Percentiles rank a stretch among this genome's conserved stretches.
These are phyloP conservation scores for Nephrotoma appendiculata DNA, from an alignment of 2,888 invertebrate species.

Conservation along the genomic window DNA sequence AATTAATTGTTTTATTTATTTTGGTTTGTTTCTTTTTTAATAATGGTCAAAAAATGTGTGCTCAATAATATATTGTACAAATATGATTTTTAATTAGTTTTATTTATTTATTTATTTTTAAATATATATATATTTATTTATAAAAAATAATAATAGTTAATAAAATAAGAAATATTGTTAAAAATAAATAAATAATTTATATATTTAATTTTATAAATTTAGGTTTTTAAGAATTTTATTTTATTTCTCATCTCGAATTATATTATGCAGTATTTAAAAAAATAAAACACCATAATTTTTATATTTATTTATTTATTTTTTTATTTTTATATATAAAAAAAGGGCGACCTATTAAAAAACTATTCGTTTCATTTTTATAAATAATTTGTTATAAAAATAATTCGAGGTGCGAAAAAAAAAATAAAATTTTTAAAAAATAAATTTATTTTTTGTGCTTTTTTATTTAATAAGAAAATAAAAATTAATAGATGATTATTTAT, in stretches of 20 bases:
- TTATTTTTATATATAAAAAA: background rate
- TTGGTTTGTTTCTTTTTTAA: background rate
- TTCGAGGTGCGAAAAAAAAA: background rate
- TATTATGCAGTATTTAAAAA: background rate
- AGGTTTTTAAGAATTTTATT: background rate
- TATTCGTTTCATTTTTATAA: background rate
- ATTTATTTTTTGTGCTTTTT: background rate
- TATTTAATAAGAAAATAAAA: background rate
- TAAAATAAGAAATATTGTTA: background rate
- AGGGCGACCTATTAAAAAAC: background rate
- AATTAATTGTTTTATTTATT: background rate
- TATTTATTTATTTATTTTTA: background rate
- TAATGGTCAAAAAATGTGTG: background rate
- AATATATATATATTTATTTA: background rate
- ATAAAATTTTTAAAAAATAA: background rate
- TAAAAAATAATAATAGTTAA: background rate
- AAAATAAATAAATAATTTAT: background rate
- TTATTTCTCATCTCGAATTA: background rate
- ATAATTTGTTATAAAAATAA: background rate
- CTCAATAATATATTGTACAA: conserved; percentile 3
- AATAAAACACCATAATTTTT: background rate
- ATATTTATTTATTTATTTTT: background rate
- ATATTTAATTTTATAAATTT: background rate
- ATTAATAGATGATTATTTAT: background rate
- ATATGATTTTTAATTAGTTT: conserved; percentile 1